Percentiles rank a stretch among this genome's conserved stretches.
These are phyloP conservation scores for Proteles cristata DNA, from an alignment of 2,113 vertebrate species.

Conservation along the genomic window DNA sequence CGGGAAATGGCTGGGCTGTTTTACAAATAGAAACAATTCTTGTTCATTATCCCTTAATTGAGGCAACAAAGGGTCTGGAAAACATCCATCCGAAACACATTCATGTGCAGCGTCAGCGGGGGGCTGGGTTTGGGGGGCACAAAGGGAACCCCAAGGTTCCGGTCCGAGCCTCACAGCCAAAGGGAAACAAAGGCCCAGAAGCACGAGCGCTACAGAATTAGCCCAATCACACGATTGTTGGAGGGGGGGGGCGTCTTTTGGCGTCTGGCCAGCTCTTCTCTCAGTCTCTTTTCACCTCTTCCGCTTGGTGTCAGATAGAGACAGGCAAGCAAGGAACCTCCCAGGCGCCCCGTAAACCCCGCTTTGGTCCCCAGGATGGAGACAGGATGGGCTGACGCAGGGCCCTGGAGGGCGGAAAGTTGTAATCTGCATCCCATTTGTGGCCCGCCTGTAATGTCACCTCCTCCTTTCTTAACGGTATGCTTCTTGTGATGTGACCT, in stretches of 20 bases:
- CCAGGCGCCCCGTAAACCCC: neutral
- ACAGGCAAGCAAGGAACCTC: neutral
- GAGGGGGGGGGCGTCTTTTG: conserved; percentile 82
- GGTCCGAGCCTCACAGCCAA: conserved; percentile 87
- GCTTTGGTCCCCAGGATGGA: neutral
- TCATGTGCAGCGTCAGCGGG: conserved; percentile 83
- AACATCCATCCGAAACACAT: conserved; percentile 88
- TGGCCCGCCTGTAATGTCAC: neutral
- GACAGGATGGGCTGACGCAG: too few species aligned
- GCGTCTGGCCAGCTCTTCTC: conserved; percentile 80
- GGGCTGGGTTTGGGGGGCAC: conserved; percentile 87
- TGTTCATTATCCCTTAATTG: conserved; percentile 90
- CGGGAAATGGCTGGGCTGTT: conserved; percentile 84
- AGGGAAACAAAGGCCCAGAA: conserved; percentile 85
- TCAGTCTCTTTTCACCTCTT: conserved; percentile 68
- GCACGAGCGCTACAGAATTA: conserved; percentile 87
- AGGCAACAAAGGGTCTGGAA: conserved; percentile 89
- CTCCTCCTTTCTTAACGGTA: neutral
- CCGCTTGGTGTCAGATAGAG: neutral
- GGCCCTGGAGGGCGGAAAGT: neutral
- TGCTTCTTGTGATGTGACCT: neutral
- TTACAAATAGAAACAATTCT: conserved; percentile 90
- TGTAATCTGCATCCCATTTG: neutral
- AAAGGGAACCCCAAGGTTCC: conserved; percentile 86
- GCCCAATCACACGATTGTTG: conserved; percentile 86